Conservation (phyloP, 2,888 invertebrate genomes). For the Eudasyphora cyanicolor region DNA sequence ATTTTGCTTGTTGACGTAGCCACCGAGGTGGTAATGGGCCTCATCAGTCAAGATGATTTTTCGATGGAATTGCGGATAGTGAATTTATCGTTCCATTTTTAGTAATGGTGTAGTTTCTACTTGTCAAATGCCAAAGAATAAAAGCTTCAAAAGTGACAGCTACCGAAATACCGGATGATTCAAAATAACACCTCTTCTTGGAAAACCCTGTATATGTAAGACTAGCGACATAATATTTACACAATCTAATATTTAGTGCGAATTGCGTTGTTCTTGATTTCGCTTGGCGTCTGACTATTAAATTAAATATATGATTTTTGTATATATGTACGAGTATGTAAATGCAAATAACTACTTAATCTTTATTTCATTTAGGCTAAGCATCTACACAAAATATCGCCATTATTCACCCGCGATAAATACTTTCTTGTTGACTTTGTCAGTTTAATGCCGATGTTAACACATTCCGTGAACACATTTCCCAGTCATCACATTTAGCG, state of each 20-base stretch:
- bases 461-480: conserved; percentile 5
- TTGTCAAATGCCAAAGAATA: no score
- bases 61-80: no score
- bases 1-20: no score
- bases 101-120: no score
- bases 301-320: not conserved
- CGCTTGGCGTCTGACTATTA: not conserved
- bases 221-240: not conserved
- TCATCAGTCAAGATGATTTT: no score
- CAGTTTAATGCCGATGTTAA: conserved; percentile 45
- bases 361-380: conserved; percentile 12
- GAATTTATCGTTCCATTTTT: no score
- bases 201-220: no score
- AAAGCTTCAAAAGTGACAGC: no score
- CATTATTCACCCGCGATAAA: conserved; percentile 44
- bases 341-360: not conserved
- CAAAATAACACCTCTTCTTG: no score
- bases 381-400: not conserved
- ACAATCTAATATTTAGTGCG: not conserved
- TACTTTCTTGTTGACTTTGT: conserved; percentile 41
- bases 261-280: not conserved
- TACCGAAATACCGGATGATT: no score
- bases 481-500: not conserved
- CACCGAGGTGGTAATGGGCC: no score
- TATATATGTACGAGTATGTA: no score